A percentile compares a stretch with the other conserved stretches of the same genome.
phyloP scores from a whole-genome alignment of 2,113 vertebrate genomes.

The Otolemur garnettii region DNA sequence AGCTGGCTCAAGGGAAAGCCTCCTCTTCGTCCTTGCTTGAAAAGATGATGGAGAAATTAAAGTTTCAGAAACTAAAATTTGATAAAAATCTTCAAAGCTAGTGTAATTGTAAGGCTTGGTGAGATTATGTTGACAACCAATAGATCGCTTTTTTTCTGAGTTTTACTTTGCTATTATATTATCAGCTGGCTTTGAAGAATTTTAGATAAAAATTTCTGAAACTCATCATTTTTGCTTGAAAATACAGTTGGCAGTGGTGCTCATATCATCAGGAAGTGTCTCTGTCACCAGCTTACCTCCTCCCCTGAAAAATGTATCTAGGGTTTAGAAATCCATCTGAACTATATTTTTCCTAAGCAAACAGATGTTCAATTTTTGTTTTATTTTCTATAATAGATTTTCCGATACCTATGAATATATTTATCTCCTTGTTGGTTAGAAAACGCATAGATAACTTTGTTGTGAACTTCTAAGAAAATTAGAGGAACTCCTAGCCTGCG shows the following conservation, averaged over 20 bases:
- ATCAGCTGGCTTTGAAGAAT: not conserved
- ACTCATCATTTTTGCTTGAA: not conserved
- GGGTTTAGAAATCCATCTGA: not conserved
- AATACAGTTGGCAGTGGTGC: not conserved
- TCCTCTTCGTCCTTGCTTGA: not conserved
- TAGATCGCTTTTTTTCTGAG: not conserved
- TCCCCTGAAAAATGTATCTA: not conserved
- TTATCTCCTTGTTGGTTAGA: not conserved
- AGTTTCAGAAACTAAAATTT: not conserved
- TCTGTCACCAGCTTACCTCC: not conserved
- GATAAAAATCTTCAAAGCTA: not conserved
- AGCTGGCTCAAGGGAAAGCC: not conserved
- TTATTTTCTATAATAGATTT: not conserved
- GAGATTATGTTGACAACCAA: not conserved
- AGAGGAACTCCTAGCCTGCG: not conserved
- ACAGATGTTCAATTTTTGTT: not conserved
- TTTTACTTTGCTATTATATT: not conserved
- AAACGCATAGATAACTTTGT: not conserved
- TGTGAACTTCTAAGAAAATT: not conserved
- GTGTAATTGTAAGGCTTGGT: not conserved
- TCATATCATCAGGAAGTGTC: not conserved
- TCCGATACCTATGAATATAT: not conserved
- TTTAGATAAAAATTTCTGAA: not conserved
- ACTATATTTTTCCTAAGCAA: not conserved
- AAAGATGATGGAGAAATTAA: not conserved